Percentiles rank a stretch among this genome's conserved stretches.
phyloP scores from a whole-genome alignment of 2,113 vertebrate species.

The Lipotes vexillifer region DNA sequence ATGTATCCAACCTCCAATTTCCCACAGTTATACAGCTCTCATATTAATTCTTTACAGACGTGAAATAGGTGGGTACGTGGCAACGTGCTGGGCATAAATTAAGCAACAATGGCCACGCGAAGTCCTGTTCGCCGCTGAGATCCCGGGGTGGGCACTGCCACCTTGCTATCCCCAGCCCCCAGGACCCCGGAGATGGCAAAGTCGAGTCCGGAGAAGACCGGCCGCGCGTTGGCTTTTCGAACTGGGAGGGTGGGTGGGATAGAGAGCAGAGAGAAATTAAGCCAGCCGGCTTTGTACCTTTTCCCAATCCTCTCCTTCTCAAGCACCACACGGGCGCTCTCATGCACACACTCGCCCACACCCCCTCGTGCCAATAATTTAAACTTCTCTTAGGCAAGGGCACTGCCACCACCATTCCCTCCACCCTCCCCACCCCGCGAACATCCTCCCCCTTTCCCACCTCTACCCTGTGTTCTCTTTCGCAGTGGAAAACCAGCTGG shows the following conservation, averaged over 20 bases:
- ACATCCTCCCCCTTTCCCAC: neutral
- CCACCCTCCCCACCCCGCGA: neutral
- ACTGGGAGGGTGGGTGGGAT: slow-evolving; percentile 17
- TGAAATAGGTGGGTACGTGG: slow-evolving; percentile 57
- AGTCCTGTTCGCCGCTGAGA: slow-evolving; percentile 21
- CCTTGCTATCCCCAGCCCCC: neutral
- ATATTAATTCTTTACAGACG: slow-evolving; percentile 42
- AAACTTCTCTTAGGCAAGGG: slow-evolving; percentile 63
- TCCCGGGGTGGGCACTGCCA: slow-evolving; percentile 30
- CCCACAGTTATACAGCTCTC: neutral
- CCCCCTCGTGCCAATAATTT: slow-evolving; percentile 30
- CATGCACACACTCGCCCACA: slow-evolving; percentile 51
- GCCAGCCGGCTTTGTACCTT: slow-evolving; percentile 4
- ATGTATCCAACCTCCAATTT: neutral
- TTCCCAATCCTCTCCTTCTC: neutral
- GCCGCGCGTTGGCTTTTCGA: neutral
- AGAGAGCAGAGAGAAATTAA: neutral
- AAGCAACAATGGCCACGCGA: slow-evolving; percentile 74
- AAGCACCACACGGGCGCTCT: neutral
- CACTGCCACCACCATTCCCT: neutral
- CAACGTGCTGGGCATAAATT: slow-evolving; percentile 77
- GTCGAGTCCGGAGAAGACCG: neutral
- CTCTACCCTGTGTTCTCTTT: neutral
- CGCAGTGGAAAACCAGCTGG: slow-evolving; percentile 30
- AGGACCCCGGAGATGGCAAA: neutral